A percentile compares a stretch with the other conserved stretches of the same genome.
Conservation (phyloP, 2,888 invertebrate genomes). For the Hermodice carunculata region DNA sequence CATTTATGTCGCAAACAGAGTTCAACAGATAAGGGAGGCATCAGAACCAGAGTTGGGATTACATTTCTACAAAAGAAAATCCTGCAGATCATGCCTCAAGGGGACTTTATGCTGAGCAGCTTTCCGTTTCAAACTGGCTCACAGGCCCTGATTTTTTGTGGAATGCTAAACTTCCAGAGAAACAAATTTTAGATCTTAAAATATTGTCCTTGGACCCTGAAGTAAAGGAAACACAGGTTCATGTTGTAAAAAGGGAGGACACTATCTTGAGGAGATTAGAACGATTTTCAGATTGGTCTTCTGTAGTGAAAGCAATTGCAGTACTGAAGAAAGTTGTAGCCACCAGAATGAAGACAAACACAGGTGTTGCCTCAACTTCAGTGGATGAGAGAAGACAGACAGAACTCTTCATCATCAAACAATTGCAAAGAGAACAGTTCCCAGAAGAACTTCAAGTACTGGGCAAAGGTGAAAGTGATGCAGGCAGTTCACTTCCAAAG, state of each 20-base stretch:
- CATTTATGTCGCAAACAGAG: conserved; percentile 46
- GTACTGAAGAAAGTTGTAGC: neutral
- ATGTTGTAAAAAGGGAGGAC: neutral
- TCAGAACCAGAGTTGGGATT: conserved; percentile 40
- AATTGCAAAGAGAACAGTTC: conserved; percentile 7
- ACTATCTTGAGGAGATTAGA: neutral
- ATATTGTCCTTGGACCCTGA: conserved; percentile 23
- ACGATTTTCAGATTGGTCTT: conserved; percentile 21
- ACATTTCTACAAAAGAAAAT: conserved; percentile 36
- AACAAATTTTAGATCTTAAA: neutral
- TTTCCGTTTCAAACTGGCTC: conserved; percentile 18
- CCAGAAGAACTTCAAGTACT: neutral
- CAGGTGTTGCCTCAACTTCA: no score
- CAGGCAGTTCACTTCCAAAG: neutral
- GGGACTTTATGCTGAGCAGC: conserved; percentile 15
- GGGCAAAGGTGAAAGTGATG: neutral
- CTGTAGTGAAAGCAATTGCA: conserved; percentile 7
- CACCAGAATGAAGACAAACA: no score
- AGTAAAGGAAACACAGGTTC: conserved; percentile 11
- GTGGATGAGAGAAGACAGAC: no score
- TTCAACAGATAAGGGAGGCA: conserved; percentile 39
- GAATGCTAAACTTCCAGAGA: neutral
- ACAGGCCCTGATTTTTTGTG: conserved; percentile 29
- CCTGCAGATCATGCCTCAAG: conserved; percentile 46
- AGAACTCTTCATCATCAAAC: neutral